These are phyloP conservation scores for Triplophysa rosa DNA, from an alignment of 2,113 vertebrate genomes.

Conservation along the genomic window DNA sequence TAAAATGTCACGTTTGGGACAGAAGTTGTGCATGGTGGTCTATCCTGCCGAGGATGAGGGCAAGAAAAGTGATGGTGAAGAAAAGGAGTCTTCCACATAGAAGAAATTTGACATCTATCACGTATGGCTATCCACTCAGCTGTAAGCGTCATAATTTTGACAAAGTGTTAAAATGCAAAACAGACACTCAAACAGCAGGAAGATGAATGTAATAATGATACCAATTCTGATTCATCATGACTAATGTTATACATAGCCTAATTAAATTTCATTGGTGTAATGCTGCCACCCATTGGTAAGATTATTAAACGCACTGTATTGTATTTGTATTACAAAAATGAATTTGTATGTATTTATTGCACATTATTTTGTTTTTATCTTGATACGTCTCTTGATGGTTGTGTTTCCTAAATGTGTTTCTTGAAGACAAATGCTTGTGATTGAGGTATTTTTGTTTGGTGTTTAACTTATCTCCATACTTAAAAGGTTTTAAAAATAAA, in stretches of 20 bases:
- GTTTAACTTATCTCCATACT: too few species aligned
- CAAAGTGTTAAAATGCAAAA: slow-evolving; percentile 1
- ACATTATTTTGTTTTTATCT: not conserved
- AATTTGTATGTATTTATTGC: not conserved
- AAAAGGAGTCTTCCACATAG: not conserved
- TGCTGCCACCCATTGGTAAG: slow-evolving; percentile 37
- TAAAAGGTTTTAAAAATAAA: too few species aligned
- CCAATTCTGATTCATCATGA: too few species aligned
- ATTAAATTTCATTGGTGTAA: not conserved
- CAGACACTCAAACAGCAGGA: not conserved
- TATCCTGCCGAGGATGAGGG: slow-evolving; percentile 62
- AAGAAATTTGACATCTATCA: not conserved
- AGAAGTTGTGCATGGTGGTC: slow-evolving; percentile 81
- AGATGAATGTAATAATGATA: not conserved
- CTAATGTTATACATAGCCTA: not conserved
- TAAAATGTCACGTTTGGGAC: slow-evolving; percentile 71
- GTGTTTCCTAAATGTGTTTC: not conserved
- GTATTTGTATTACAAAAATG: not conserved
- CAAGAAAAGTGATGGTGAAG: not conserved
- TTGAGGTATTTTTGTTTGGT: too few species aligned
- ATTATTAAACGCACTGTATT: not conserved
- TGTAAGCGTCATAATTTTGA: not conserved
- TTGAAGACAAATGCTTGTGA: not conserved
- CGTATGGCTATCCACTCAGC: not conserved
- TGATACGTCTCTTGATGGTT: not conserved